Evolutionary conservation across 2,113 vertebrate species (phyloP), one percentile per base, ranked within the genome.

Genomic region (Sakesphorus luctuosus): DNA sequence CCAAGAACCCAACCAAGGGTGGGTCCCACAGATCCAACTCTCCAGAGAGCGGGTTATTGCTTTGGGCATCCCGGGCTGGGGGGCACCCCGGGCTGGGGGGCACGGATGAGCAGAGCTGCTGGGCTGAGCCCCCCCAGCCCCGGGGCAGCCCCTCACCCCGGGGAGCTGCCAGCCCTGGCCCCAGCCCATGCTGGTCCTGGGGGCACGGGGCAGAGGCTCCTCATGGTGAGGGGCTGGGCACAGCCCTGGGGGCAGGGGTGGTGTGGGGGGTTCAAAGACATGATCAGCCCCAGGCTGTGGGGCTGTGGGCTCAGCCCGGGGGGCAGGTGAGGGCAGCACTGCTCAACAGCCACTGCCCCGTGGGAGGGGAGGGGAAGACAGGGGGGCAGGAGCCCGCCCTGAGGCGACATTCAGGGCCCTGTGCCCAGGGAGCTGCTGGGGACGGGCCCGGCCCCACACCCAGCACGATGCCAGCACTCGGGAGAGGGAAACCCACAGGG

Each of bases 261-360:
- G 3, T 0, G 25, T 33, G 79, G 18, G 49, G n/a, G 35, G 49
- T 35, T 18, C 29, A 53, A 78, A 84, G 85, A 84, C 56, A 11
- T 0, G 20, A 21, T 10, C 29, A 47, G 84, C 87, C 86, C 87
- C 50, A 82, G 40, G 93, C 94, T 66, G 6, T 21, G 38, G 0
- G 36, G 62, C n/a, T 6, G 5, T 10, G 71, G 95, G 91, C 87
- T 83, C 89, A 87, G 95, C 93, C 91, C 43, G 1, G 12, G 86
- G 52, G 61, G 65, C 53, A 49, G 47, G 53, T 11, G 49, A 44
- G 68, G 84, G 88, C 94, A 84, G 77, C 3, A 81, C 95, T 56
- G 94, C 93, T 94, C 95, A 90, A 75, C 95, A 95, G 96, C 93
- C 29, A 13, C 23, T 43, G 84, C 92, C 81, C 87, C 31, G 53